Evolutionary conservation across 2,113 vertebrate genomes (phyloP).

Genomic region (Anser brachyrhynchus): DNA sequence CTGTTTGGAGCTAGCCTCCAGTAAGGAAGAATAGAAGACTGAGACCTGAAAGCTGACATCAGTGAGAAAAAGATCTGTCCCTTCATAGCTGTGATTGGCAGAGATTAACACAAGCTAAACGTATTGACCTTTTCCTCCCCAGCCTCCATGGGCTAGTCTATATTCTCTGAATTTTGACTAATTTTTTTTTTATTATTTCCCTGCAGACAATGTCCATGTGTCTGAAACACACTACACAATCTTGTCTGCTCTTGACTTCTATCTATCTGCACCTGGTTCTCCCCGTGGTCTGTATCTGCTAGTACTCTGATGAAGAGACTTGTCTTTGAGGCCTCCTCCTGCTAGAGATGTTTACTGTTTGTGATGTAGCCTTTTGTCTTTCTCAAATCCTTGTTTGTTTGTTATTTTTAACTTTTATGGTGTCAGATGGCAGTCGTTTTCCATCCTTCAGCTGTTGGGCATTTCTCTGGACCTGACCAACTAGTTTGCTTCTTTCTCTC

Average conservation of each 20-base stretch:
- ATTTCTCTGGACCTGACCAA: neutral
- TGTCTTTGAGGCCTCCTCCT: neutral
- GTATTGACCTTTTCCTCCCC: neutral
- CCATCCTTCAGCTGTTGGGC: neutral
- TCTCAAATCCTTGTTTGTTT: neutral
- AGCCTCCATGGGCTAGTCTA: neutral
- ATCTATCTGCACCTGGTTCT: neutral
- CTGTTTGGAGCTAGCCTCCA: neutral
- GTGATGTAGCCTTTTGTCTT: neutral
- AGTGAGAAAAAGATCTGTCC: neutral
- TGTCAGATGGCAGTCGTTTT: neutral
- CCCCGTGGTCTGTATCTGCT: neutral
- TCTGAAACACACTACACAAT: neutral
- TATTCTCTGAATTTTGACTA: neutral
- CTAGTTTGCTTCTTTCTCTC: neutral
- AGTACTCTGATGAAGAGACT: neutral
- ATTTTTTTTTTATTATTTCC: neutral
- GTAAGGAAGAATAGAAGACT: neutral
- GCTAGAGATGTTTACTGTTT: neutral
- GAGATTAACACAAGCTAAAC: neutral
- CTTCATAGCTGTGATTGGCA: neutral
- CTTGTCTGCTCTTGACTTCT: neutral
- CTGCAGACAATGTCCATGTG: neutral
- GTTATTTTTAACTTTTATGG: neutral
- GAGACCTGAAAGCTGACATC: neutral